Percentiles rank a stretch among this genome's conserved stretches.
Conservation (phyloP, 2,888 invertebrate species). For the Glyphotaelius pellucidus region DNA sequence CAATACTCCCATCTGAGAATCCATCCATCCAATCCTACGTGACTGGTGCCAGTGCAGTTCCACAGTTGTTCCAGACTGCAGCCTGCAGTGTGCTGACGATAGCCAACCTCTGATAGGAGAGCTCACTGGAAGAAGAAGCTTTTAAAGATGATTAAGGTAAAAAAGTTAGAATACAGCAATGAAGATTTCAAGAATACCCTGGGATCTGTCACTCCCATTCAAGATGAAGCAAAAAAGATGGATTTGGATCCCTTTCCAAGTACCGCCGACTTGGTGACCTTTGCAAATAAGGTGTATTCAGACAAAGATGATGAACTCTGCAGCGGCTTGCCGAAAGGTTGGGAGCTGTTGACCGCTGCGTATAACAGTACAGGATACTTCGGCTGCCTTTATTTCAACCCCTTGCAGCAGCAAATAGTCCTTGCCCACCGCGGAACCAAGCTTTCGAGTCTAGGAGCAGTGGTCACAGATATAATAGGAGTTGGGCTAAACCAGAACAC, state of each 20-base stretch:
- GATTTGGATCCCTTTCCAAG: neutral
- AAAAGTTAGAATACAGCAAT: neutral
- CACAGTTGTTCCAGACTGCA: too few species aligned
- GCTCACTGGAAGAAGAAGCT: neutral
- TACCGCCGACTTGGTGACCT: neutral
- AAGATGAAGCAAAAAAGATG: neutral
- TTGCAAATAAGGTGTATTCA: neutral
- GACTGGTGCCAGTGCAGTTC: too few species aligned
- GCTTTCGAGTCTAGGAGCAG: neutral
- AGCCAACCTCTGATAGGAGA: neutral
- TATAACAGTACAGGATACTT: neutral
- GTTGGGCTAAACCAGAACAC: neutral
- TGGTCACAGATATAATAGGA: neutral
- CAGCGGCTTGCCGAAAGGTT: neutral
- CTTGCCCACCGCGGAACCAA: neutral
- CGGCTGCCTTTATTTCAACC: neutral
- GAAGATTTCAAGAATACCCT: neutral
- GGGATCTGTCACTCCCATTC: neutral
- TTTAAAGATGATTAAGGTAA: neutral
- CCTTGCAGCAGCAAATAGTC: neutral
- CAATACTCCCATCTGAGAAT: too few species aligned
- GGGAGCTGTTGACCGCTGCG: conserved; percentile 3
- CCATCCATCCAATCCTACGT: too few species aligned
- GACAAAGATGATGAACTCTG: neutral
- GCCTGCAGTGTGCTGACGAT: too few species aligned